Conservation (phyloP, 1,140 invertebrate species). For the Papilio aristodemus region DNA sequence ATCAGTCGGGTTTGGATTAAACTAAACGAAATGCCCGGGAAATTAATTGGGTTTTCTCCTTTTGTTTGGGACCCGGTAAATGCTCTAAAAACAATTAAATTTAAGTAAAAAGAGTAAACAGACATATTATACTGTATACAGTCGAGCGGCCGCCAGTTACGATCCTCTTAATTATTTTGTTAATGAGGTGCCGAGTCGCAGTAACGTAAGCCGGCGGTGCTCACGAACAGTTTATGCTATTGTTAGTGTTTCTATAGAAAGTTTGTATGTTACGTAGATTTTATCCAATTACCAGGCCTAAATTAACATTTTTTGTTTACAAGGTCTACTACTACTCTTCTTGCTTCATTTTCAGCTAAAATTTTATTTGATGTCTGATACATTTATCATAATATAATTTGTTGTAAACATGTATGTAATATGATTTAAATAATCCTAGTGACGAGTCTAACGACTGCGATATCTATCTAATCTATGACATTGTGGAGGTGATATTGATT, state of each 20-base stretch:
- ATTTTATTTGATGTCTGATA: background rate
- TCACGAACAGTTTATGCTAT: background rate
- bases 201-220: background rate
- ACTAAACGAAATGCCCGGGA: no score
- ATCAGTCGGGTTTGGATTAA: no score
- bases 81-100: background rate
- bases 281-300: no score
- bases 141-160: slow-evolving; percentile 6
- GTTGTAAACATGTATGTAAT: slow-evolving; percentile 1
- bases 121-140: background rate
- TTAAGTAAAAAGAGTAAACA: background rate
- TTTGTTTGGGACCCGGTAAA: no score
- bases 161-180: slow-evolving; percentile 9
- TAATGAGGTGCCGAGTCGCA: slow-evolving; percentile 8
- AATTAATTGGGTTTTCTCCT: no score
- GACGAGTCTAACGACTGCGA: no score
- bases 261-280: background rate
- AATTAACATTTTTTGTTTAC: no score
- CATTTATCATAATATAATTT: background rate
- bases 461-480: no score
- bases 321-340: no score
- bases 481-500: no score
- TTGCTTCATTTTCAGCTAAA: no score
- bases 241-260: background rate
- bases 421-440: no score